A percentile compares a stretch with the other conserved stretches of the same genome.
These are phyloP conservation scores for Macquaria australasica DNA, from an alignment of 2,113 vertebrate genomes.

Conservation along the genomic window DNA sequence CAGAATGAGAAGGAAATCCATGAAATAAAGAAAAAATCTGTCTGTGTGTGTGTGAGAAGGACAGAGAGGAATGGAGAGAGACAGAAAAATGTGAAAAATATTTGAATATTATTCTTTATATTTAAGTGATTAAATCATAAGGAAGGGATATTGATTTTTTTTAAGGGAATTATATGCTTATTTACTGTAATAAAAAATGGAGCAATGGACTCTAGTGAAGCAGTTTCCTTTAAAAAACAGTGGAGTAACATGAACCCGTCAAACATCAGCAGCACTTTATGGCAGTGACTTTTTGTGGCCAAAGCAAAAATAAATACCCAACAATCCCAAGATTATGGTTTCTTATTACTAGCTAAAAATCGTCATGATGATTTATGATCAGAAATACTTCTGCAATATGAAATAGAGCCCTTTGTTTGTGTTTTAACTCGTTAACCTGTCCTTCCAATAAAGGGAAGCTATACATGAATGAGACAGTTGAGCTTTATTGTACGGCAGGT, in stretches of 20 bases:
- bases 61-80: neutral
- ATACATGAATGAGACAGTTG: slow-evolving; percentile 14
- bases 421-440: neutral
- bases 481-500: slow-evolving; percentile 6
- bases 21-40: slow-evolving; percentile 17
- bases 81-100: neutral
- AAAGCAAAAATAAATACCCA: slow-evolving; percentile 52
- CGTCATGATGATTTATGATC: neutral
- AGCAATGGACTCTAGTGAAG: neutral
- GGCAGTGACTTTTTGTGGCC: neutral
- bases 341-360: slow-evolving; percentile 44
- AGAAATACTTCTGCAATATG: slow-evolving; percentile 60
- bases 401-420: slow-evolving; percentile 34
- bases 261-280: slow-evolving; percentile 22
- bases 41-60: neutral
- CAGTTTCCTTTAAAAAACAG: slow-evolving; percentile 15
- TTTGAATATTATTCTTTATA: neutral
- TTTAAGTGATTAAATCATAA: neutral
- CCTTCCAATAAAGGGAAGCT: slow-evolving; percentile 40
- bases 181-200: neutral
- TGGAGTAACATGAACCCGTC: slow-evolving; percentile 7
- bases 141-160: neutral
- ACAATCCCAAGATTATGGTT: slow-evolving; percentile 34
- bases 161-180: neutral
- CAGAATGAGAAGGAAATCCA: slow-evolving; percentile 33